A percentile compares a stretch with the other conserved stretches of the same genome.
Conservation (phyloP, 2,888 invertebrate species). For the Agrotis segetum region DNA sequence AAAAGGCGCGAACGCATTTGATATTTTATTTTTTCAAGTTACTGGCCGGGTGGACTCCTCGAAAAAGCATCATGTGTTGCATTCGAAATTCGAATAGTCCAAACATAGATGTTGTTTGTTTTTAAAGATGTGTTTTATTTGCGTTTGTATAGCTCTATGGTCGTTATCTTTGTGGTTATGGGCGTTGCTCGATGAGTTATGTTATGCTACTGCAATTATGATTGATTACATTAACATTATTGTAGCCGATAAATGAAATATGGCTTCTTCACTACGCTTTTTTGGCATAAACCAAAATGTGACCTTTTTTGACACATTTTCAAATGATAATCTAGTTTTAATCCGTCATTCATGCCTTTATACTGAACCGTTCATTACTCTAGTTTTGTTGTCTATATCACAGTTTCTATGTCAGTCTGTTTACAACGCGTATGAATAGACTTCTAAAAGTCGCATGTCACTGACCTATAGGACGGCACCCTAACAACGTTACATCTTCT, state of each 20-base stretch:
- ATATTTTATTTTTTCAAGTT: slow-evolving; percentile 74
- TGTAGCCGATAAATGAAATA: background rate
- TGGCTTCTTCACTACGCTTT: background rate
- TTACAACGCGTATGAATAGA: slow-evolving; percentile 53
- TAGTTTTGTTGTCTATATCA: slow-evolving; percentile 23
- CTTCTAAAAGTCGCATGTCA: slow-evolving; percentile 67
- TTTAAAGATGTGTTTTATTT: slow-evolving; percentile 57
- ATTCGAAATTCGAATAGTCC: slow-evolving; percentile 63
- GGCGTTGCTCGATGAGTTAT: slow-evolving; percentile 17
- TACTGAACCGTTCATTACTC: slow-evolving; percentile 1
- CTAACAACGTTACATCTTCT: slow-evolving; percentile 42
- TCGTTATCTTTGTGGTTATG: slow-evolving; percentile 45
- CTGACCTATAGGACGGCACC: slow-evolving; percentile 65
- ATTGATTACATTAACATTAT: slow-evolving; percentile 11
- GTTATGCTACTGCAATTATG: slow-evolving; percentile 25
- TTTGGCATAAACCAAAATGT: background rate
- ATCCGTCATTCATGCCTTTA: background rate
- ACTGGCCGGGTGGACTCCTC: slow-evolving; percentile 64
- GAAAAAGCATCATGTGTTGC: slow-evolving; percentile 66
- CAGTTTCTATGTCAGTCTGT: slow-evolving; percentile 44
- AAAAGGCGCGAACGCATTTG: slow-evolving; percentile 72
- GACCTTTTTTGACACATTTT: background rate
- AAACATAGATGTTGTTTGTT: slow-evolving; percentile 60
- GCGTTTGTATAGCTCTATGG: slow-evolving; percentile 32
- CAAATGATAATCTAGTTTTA: background rate